Evolutionary conservation across 2,113 vertebrate genomes (phyloP), one percentile per base, ranked within the genome.

Genomic region (Plectropomus leopardus): DNA sequence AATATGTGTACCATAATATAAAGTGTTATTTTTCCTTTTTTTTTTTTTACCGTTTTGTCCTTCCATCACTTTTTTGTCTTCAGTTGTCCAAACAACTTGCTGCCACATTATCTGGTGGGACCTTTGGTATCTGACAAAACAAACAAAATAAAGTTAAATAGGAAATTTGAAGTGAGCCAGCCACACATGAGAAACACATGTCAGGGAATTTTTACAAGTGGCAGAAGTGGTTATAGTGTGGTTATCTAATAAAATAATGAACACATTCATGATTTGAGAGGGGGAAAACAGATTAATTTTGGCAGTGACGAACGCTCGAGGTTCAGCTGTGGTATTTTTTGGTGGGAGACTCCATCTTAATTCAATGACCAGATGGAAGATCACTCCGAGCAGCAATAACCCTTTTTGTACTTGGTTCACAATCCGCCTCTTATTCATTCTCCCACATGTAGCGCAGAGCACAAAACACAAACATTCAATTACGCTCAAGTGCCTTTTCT

Each of bases 1-100:
- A n/a, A n/a, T n/a, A n/a, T n/a, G n/a, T n/a, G n/a, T n/a, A n/a
- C n/a, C n/a, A n/a, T n/a, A n/a, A 36, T 36, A 36, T 36, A 36
- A 36, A 36, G 8, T 36, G 34, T 8, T 36, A 8, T 36, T 36
- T 36, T 36, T 36, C 5, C 8, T 36, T 4, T 36, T 36, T 4
- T 64, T 92, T 45, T 47, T 24, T 44, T 36, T 97, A 98, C 97
- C 97, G 28, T 96, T 95, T 71, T 94, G 92, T 90, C 92, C 92
- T 78, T 98, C 96, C 97, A 97, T 98, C 75, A 58, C 92, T 74
- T 77, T 65, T 44, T 24, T 57, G 40, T 55, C 57, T 72, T 84
- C 50, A 58, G 64, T 75, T 70, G 23, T 74, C 42, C 1, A 26
- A 24, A 19, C 72, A 72, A 24, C 69, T 75, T 86, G 63, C 30